Percentiles rank a stretch among this genome's conserved stretches.
phyloP scores from a whole-genome alignment of 2,888 invertebrate genomes.

The Dromius quadrimaculatus region DNA sequence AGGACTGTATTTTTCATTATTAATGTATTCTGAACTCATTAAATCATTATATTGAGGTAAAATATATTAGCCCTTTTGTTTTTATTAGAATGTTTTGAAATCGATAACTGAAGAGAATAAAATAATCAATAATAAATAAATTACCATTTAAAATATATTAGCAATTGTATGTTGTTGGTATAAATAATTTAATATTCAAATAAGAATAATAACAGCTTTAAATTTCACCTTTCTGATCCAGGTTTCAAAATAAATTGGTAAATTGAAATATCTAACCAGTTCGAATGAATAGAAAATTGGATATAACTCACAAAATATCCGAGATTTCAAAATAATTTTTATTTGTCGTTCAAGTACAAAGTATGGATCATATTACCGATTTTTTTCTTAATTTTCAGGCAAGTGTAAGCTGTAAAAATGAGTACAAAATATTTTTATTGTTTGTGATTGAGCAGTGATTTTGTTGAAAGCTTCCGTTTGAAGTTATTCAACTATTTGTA shows the following conservation, averaged over 20 bases:
- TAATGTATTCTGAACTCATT: conserved; percentile 35
- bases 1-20: conserved; percentile 27
- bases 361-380: too few species aligned
- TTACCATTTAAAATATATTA: conserved; percentile 31
- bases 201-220: background rate
- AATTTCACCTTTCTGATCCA: background rate
- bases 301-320: background rate
- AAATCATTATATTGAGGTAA: conserved; percentile 17
- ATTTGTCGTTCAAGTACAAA: background rate
- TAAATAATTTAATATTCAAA: conserved; percentile 15
- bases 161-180: background rate
- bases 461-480: conserved; percentile 11
- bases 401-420: background rate
- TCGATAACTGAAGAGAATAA: conserved; percentile 10
- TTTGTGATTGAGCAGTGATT: background rate
- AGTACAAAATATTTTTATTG: conserved; percentile 2
- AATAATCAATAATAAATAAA: conserved; percentile 33
- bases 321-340: background rate
- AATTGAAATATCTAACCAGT: background rate
- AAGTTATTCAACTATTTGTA: conserved; percentile 48
- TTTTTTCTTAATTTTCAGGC: too few species aligned
- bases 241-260: background rate
- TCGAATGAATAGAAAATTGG: background rate
- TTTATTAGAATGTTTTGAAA: conserved; percentile 25
- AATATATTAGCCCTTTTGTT: conserved; percentile 11